Base-by-base conservation (phyloP, 2,888 invertebrate species). In the Colletes collaris region DNA sequence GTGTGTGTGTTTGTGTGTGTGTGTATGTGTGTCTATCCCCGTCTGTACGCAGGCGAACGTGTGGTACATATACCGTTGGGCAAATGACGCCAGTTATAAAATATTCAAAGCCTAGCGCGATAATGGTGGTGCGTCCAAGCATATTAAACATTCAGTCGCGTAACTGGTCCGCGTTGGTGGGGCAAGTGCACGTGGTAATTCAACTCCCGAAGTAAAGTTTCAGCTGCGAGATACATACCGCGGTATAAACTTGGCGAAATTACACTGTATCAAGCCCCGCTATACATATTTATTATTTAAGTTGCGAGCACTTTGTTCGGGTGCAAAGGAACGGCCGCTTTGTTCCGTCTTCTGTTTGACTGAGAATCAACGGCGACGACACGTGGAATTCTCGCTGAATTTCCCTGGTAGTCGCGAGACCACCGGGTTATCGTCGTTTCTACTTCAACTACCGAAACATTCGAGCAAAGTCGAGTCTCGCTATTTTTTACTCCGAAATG, bases 91-190 rank as follows among this genome's bases (percentile, higher is more conserved):
- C 58, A 2, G 67, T 70, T 72, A 76, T 87, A 84, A 87, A 87
- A 86, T 87, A 87, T 87, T 87, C 87, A 87, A 84, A 87, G 84
- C 72, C 87, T 68, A 75, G 87, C 87, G 83, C 87, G 86, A 87
- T 87, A 87, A 87, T 83, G 87, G 87, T 70, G 76, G 79, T 81
- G 86, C 84, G 86, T 87, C 87, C 87, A 81, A 87, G 82, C 87
- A 81, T 86, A 87, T 86, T 86, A 86, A 86, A 86, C 87, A 86
- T 86, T 87, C 86, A 82, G 82, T 82, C 86, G 81, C 86, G 83
- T 86, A 86, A 78, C 78, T 52, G 79, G 79, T 78, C 83, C 80
- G 63, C 72, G 70, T 62, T 8, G 27, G 79, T 58, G 64, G 69
- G 59, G 63, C 76, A 73, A 80, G 79, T 81, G 79, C 74, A 75